phyloP scores from a whole-genome alignment of 2,888 invertebrate species.

The Watsonalla cultraria region DNA sequence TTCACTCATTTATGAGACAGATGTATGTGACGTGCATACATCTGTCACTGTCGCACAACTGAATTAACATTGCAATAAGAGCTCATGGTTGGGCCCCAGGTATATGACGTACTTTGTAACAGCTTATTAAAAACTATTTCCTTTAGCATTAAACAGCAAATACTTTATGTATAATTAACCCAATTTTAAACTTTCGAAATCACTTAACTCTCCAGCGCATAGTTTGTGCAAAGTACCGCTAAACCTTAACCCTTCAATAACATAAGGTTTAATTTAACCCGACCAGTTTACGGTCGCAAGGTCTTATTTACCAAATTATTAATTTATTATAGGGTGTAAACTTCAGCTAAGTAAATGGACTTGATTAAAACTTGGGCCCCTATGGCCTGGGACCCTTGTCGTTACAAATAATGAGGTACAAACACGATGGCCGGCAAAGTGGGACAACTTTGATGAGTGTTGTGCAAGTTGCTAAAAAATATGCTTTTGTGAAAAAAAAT shows the following conservation, averaged over 20 bases:
- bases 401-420: conserved; percentile 11
- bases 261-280: background rate
- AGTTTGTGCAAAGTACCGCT: conserved; percentile 6
- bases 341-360: conserved; percentile 13
- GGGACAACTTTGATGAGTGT: background rate
- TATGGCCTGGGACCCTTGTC: conserved; percentile 8
- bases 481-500: too few species aligned
- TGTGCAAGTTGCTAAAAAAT: too few species aligned
- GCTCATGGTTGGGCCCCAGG: too few species aligned
- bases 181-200: too few species aligned
- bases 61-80: too few species aligned
- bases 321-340: conserved; percentile 23
- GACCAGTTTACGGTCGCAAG: background rate
- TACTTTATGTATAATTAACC: too few species aligned
- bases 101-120: too few species aligned
- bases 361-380: conserved; percentile 10
- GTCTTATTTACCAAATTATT: conserved; percentile 17
- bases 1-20: too few species aligned
- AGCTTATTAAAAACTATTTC: too few species aligned
- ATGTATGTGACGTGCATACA: too few species aligned
- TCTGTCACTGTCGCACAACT: too few species aligned
- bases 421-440: background rate
- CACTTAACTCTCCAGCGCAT: background rate
- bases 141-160: too few species aligned
- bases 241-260: background rate